Base-by-base conservation (phyloP, 2,797 vertebrate species). In the Podarcis lilfordi region DNA sequence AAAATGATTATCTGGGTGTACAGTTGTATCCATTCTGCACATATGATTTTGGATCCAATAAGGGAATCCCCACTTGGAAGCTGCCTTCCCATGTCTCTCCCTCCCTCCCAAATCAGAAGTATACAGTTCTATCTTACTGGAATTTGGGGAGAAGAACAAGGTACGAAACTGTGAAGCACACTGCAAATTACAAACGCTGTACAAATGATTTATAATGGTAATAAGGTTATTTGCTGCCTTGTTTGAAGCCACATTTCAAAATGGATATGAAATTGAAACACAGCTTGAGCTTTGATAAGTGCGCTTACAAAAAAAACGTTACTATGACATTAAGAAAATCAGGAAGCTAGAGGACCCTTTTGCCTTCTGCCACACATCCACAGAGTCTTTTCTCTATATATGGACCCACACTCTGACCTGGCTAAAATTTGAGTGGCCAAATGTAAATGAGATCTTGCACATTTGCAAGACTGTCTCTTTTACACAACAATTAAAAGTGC, bases 351-450 rank as follows among this genome's bases (percentile, higher is more conserved):
- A 25, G 13, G 69, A 50, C 40, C 21, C n/a, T 35, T 27, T 21
- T 55, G 27, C 11, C 11, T 10, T 21, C 55, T 19, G 17, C 35
- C 25, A 40, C 21, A 29, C 1, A 66, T 86, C 88, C 85, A 71
- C 68, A 69, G 84, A 82, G 27, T 55, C 85, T 72, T 93, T 82
- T 90, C 72, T 89, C 72, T 35, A 72, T 76, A 87, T 86, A 83
- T 89, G 40, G 8, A 82, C 89, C 43, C 13, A 91, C 89, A 87
- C 64, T 79, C 29, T 5, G 74, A 2, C 40, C 64, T 29, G 69
- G 79, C 45, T 23, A 91, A 92, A 92, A 81, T 94, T 74, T 35
- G 32, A 35, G 35, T 37, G 13, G n/a, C 72, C 13, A 74, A 5
- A 32, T 74, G 72, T 35, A 37, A 74, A 74, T 19, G 69, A 21